A percentile compares a stretch with the other conserved stretches of the same genome.
These are phyloP conservation scores for Volucella zonaria DNA, from an alignment of 2,888 invertebrate genomes.

Conservation along the genomic window DNA sequence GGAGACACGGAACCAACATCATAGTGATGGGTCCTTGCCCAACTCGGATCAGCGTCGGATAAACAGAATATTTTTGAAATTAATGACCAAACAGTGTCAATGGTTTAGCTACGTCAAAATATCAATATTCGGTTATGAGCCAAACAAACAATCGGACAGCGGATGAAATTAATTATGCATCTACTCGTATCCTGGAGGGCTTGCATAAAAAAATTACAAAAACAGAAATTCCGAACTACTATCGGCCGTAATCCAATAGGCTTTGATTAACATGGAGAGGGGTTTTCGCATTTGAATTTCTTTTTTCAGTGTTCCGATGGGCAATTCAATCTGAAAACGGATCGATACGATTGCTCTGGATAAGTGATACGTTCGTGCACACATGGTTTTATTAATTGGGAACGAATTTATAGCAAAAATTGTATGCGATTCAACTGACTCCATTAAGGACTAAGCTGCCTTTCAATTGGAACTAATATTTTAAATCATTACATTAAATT, in stretches of 20 bases:
- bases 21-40: constrained; percentile 5
- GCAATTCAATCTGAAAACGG: constrained; percentile 45
- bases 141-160: constrained; percentile 52
- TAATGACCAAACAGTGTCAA: constrained; percentile 52
- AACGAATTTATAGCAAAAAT: constrained; percentile 50
- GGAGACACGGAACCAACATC: neutral
- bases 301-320: constrained; percentile 12
- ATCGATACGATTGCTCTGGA: constrained; percentile 59
- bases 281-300: neutral
- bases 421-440: constrained; percentile 43
- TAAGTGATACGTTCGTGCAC: constrained; percentile 44
- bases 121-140: constrained; percentile 43
- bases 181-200: constrained; percentile 38
- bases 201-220: constrained; percentile 57
- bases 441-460: neutral
- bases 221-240: constrained; percentile 35
- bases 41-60: constrained; percentile 18
- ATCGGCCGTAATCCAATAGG: constrained; percentile 46
- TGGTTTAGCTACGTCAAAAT: constrained; percentile 42
- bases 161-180: constrained; percentile 68
- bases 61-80: constrained; percentile 68
- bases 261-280: constrained; percentile 47
- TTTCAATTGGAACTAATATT: too few species aligned
- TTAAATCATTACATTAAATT: too few species aligned
- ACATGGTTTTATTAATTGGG: constrained; percentile 17